Conservation (phyloP, 1,140 invertebrate species). For the Anastrepha obliqua region DNA sequence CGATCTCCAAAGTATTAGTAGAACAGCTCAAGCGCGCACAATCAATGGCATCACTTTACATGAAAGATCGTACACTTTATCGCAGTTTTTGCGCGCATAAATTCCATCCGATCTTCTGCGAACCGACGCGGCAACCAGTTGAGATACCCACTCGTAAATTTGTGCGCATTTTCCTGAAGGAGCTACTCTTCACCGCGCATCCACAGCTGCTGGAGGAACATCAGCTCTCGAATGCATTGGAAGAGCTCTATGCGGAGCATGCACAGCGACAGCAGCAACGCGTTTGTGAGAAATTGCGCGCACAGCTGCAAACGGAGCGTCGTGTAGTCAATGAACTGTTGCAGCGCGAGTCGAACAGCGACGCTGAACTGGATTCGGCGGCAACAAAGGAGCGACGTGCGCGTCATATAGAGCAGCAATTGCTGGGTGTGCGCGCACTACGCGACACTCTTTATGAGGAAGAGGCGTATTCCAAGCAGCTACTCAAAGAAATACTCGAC, state of each 20-base stretch:
- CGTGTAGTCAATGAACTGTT: slow-evolving; percentile 64
- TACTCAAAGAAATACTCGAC: slow-evolving; percentile 68
- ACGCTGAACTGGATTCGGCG: background rate
- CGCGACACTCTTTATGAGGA: slow-evolving; percentile 71
- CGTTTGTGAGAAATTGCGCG: slow-evolving; percentile 64
- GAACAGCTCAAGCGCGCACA: background rate
- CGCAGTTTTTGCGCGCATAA: slow-evolving; percentile 59
- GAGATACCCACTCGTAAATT: slow-evolving; percentile 67
- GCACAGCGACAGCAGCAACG: slow-evolving; percentile 61
- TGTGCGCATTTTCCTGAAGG: slow-evolving; percentile 69
- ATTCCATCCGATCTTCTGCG: slow-evolving; percentile 66
- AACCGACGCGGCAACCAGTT: slow-evolving; percentile 58
- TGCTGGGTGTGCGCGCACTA: slow-evolving; percentile 66
- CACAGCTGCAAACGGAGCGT: slow-evolving; percentile 71
- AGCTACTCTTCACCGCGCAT: slow-evolving; percentile 73
- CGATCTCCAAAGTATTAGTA: slow-evolving; percentile 58
- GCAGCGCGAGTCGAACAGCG: slow-evolving; percentile 51
- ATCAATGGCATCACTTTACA: background rate
- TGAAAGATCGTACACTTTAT: slow-evolving; percentile 60
- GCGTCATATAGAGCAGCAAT: slow-evolving; percentile 58
- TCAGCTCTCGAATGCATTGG: slow-evolving; percentile 69
- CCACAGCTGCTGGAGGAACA: slow-evolving; percentile 74
- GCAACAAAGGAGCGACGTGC: slow-evolving; percentile 47
- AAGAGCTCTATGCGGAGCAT: slow-evolving; percentile 70
- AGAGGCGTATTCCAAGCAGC: slow-evolving; percentile 64